A percentile compares a stretch with the other conserved stretches of the same genome.
Conservation (phyloP, 2,888 invertebrate species). For the Stramonita haemastoma region DNA sequence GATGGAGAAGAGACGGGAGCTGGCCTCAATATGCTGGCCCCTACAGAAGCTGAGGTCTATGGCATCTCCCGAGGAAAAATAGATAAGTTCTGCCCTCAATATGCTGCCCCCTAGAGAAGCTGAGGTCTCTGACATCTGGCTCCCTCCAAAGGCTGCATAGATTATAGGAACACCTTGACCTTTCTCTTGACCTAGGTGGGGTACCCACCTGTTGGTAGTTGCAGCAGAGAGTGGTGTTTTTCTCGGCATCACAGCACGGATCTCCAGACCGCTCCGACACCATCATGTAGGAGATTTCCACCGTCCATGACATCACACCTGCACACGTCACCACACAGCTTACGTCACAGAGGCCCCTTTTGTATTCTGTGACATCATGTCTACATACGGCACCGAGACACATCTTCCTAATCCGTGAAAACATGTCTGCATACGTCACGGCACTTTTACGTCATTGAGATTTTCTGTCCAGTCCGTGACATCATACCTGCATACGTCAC, state of each 20-base stretch:
- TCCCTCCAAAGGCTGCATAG: too few species aligned
- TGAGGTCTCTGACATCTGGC: too few species aligned
- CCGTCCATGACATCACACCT: slow-evolving; percentile 26
- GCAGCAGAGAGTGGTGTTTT: slow-evolving; percentile 40
- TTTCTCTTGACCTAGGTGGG: too few species aligned
- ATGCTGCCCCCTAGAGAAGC: too few species aligned
- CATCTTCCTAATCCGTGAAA: slow-evolving; percentile 7
- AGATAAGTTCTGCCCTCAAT: too few species aligned
- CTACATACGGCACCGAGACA: not conserved
- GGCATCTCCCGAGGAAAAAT: too few species aligned
- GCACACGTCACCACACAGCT: not conserved
- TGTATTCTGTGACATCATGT: not conserved
- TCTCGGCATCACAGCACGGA: slow-evolving; percentile 22
- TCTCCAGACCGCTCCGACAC: not conserved
- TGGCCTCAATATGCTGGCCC: too few species aligned
- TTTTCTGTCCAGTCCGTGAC: not conserved
- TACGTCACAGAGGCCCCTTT: not conserved
- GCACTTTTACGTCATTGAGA: not conserved
- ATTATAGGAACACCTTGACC: too few species aligned
- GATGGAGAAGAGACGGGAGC: too few species aligned
- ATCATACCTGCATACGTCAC: not conserved
- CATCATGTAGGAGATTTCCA: slow-evolving; percentile 28
- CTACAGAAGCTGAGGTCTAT: too few species aligned
- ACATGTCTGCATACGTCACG: not conserved
- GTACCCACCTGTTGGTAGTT: slow-evolving; percentile 33